A percentile compares a stretch with the other conserved stretches of the same genome.
These are phyloP conservation scores for Beroe forskalii DNA, from an alignment of 37 sponge, comb jelly and placozoan genomes.

Conservation along the genomic window DNA sequence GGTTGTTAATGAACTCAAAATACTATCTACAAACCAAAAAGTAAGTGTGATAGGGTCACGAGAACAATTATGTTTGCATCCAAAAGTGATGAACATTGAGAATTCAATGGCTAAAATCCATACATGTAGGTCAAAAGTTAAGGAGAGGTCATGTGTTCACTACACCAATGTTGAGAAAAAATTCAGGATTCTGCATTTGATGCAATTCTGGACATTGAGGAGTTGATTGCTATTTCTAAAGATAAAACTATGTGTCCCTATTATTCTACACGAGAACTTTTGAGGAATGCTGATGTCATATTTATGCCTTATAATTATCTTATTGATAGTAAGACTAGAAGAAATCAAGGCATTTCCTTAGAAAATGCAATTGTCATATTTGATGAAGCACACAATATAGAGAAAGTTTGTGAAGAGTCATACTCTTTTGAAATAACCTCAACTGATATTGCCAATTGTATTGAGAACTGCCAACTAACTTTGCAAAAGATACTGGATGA, in stretches of 20 bases:
- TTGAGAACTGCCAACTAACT: slow-evolving; percentile 69
- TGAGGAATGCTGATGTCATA: slow-evolving; percentile 80
- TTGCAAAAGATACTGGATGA: slow-evolving; percentile 16
- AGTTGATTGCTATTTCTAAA: slow-evolving; percentile 70
- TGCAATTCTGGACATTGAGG: slow-evolving; percentile 83
- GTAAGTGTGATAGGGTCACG: slow-evolving; percentile 91
- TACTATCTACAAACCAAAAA: slow-evolving; percentile 78
- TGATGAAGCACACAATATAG: slow-evolving; percentile 79
- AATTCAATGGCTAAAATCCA: slow-evolving; percentile 74
- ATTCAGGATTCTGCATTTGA: slow-evolving; percentile 4
- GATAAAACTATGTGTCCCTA: slow-evolving; percentile 50
- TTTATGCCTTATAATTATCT: slow-evolving; percentile 99
- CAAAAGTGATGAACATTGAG: slow-evolving; percentile 73
- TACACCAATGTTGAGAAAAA: slow-evolving; percentile 72
- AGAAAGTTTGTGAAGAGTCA: slow-evolving; percentile 92
- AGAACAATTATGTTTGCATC: slow-evolving; percentile 93
- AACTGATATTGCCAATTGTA: slow-evolving; percentile 79
- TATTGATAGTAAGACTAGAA: slow-evolving; percentile 79
- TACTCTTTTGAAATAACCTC: slow-evolving; percentile 90
- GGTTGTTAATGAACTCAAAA: slow-evolving; percentile 87
- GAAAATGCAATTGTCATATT: slow-evolving; percentile 82
- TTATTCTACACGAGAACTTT: slow-evolving; percentile 72
- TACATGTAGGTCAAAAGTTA: slow-evolving; percentile 81
- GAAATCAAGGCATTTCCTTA: slow-evolving; percentile 80
- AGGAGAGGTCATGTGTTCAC: slow-evolving; percentile 73